Evolutionary conservation across 2,888 invertebrate species (phyloP), one percentile per base, ranked within the genome.

Genomic region (Catocala nupta): DNA sequence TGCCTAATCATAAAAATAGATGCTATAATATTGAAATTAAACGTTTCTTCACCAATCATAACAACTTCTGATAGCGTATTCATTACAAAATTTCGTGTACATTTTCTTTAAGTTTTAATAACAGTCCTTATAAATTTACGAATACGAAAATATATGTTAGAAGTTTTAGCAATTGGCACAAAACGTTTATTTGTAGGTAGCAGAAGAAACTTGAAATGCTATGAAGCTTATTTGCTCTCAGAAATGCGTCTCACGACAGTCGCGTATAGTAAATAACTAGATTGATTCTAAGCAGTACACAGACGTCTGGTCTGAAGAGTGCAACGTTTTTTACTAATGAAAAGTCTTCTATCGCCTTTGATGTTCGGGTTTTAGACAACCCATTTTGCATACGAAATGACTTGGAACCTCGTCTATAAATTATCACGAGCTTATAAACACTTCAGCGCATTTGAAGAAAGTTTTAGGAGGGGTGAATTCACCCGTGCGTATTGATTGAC

Each of bases 261-360:
- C 72, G 71, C 44, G 36, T 42, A 52, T 59, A 65, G 77, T 52
- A 74, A 74, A 68, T 66, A 65, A 49, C 65, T 68, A 77, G 75
- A 77, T 75, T 74, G 68, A 42, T 66, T 58, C 60, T 33, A 59
- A 57, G 43, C 54, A 50, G 67, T 61, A 75, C 74, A 70, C 57
- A 73, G 64, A 73, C 74, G 63, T 70, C 77, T 67, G 49, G 52
- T 45, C 36, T 39, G 9, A 11, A 47, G 59, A 53, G 70, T 60
- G 70, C 77, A 62, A 60, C 61, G 70, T 55, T 55, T 58, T 63
- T 56, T 50, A 57, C 63, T 65, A 77, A 73, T 63, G 63, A 76
- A 73, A 70, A 65, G 70, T 64, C 55, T 59, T 48, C 56, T 48
- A 59, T 49, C 53, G n/a, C 33, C 12, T 55, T 25, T 50, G 39